Evolutionary conservation across 2,113 vertebrate species (phyloP), one percentile per base, ranked within the genome.

Genomic region (Chascanopsetta lugubris): DNA sequence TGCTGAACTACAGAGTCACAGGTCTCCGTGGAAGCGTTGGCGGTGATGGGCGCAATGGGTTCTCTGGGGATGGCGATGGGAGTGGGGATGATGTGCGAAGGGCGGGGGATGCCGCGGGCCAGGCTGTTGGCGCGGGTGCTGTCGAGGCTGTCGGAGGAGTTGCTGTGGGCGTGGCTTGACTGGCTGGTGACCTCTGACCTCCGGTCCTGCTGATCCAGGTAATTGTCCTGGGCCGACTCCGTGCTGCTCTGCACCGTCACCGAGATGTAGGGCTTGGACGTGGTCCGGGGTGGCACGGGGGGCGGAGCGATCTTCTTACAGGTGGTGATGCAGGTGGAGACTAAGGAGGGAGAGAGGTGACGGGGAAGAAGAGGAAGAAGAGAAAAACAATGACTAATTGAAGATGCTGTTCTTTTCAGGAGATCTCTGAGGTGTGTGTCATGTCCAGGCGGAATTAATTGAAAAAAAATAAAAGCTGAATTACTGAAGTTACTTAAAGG

Each of bases 181-280:
- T 99, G 97, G 93, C 97, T 97, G 75, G 95, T 97, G 87, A 93
- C 94, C 79, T 98, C 97, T 0, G 96, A 98, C 89, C 95, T 94
- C 79, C 94, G 94, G 77, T 98, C 96, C 77, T 97, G 96, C 86
- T 93, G 94, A 85, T 99, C 97, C 87, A 98, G 92, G 85, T 98
- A 98, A 89, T 93, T 96, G 92, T 99, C 98, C 90, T 99, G 98
- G 0, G 96, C 96, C 0, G 98, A 99, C 78, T 99, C 98, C 0
- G 98, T 99, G 90, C 98, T 99, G 92, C 98, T 99, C 91, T 99
- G 98, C 58, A 99, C 96, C 0, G 98, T 99, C 82, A 99, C 98
- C 1, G 96, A 98, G 91, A 98, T 98, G 92, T 96, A 98, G 57
- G 98, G 98, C 87, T 99, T 99, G 69, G 97, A 98, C 7, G 96